Conservation (phyloP, 1,140 invertebrate species). For the Ephestia elutella region DNA sequence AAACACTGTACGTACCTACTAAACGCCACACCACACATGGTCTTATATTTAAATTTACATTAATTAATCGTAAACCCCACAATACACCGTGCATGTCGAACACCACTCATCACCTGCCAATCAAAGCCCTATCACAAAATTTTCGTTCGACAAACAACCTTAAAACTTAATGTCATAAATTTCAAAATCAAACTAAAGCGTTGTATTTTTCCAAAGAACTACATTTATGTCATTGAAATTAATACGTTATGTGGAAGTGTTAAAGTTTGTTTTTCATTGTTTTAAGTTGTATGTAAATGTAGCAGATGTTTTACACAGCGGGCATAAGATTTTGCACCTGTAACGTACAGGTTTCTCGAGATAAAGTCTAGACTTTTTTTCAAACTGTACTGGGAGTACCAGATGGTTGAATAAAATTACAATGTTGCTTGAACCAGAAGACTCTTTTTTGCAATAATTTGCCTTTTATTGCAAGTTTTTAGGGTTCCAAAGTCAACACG, state of each 20-base stretch:
- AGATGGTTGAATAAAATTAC: not conserved
- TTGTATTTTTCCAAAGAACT: not conserved
- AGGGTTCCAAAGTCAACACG: no score
- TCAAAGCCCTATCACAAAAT: not conserved
- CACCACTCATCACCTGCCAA: not conserved
- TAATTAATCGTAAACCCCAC: not conserved
- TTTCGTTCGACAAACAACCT: not conserved
- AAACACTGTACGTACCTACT: no score
- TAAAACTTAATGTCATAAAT: not conserved
- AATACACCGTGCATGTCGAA: not conserved
- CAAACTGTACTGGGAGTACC: not conserved
- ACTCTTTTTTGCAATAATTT: no score
- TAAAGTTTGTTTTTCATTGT: not conserved
- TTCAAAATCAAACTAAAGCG: not conserved
- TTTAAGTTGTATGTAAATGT: not conserved
- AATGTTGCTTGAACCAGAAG: not conserved
- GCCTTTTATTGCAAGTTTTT: no score
- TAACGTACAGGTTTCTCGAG: not conserved
- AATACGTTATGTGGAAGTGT: no score
- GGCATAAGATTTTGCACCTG: not conserved
- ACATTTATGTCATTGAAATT: not conserved
- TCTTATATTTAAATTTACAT: not conserved
- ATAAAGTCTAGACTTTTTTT: not conserved
- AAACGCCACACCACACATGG: no score
- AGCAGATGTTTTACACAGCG: not conserved